Evolutionary conservation across 2,797 vertebrate genomes (phyloP).

Genomic region (Australoheros facetus): DNA sequence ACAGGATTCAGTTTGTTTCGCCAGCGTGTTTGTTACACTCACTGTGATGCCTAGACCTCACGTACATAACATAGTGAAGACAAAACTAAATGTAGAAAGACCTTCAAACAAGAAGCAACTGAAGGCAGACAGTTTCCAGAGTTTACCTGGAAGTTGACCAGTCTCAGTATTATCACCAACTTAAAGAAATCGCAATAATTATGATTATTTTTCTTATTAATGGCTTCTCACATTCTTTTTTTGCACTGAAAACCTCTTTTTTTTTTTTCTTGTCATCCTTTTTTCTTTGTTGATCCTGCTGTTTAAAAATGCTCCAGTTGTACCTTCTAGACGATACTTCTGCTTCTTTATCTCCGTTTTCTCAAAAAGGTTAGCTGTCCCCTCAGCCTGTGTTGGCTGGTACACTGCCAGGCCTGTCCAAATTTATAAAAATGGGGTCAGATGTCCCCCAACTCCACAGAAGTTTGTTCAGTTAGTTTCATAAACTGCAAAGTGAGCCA

Average conservation of each 20-base stretch:
- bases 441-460: slow-evolving; percentile 37
- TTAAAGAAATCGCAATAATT: not conserved
- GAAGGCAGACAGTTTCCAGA: not conserved
- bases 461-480: slow-evolving; percentile 15
- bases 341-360: not conserved
- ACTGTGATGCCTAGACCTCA: no score
- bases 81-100: not conserved
- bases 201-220: not conserved
- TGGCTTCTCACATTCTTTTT: not conserved
- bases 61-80: not conserved
- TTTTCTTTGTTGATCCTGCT: not conserved
- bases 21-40: no score
- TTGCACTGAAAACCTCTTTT: not conserved
- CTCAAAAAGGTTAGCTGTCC: slow-evolving; percentile 42
- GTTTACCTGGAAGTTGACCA: not conserved
- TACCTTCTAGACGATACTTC: not conserved
- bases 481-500: slow-evolving; percentile 9
- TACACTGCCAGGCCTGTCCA: slow-evolving; percentile 16
- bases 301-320: not conserved
- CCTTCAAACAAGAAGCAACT: not conserved
- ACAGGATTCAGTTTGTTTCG: no score
- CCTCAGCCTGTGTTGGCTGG: slow-evolving; percentile 18
- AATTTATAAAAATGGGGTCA: slow-evolving; percentile 39
- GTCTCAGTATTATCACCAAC: not conserved
- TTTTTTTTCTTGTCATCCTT: not conserved